Evolutionary conservation across 1,140 invertebrate genomes (phyloP), one percentile per base, ranked within the genome.

Genomic region (Bombus sylvicola): DNA sequence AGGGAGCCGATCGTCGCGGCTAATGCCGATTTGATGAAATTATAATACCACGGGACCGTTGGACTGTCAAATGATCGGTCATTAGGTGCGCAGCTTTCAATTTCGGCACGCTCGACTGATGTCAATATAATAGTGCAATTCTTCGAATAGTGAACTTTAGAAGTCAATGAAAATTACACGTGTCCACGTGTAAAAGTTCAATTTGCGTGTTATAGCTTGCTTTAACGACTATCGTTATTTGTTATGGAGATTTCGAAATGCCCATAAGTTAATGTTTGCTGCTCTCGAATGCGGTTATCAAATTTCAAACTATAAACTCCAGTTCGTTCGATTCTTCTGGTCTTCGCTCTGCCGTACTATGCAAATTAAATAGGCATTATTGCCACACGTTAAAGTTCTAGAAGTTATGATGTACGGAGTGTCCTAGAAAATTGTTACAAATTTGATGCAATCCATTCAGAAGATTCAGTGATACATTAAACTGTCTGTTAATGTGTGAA

Each of bases 61-160:
- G 57, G 76, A 64, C 72, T 57, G 57, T 37, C 87, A 88, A 93
- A 91, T 91, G 89, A 79, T 87, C 68, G 79, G 79, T 47, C 84
- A 85, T 92, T 89, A 92, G 81, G 87, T 66, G 74, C 31, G 6
- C 64, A 31, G 77, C 15, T 39, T 34, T 62, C 59, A 37, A 28
- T 37, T 72, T 73, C 39, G 41, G 66, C 64, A 39, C 28, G 79
- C 62, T 72, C 57, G 78, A 79, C 82, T 93, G 91, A 93, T 93
- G 93, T 90, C 88, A 74, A 93, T 92, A 89, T 93, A 94, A 93
- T 93, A 88, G 89, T 83, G 77, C 82, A 83, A 92, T 93, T 91
- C 84, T 85, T 90, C 89, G 91, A 87, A 91, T 85, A 73, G 68
- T 47, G 43, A 59, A 68, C 66, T 87, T 80, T 71, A 71, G 31